These are phyloP conservation scores for Paraplagusia blochii DNA, from an alignment of 2,113 vertebrate genomes.

Conservation along the genomic window DNA sequence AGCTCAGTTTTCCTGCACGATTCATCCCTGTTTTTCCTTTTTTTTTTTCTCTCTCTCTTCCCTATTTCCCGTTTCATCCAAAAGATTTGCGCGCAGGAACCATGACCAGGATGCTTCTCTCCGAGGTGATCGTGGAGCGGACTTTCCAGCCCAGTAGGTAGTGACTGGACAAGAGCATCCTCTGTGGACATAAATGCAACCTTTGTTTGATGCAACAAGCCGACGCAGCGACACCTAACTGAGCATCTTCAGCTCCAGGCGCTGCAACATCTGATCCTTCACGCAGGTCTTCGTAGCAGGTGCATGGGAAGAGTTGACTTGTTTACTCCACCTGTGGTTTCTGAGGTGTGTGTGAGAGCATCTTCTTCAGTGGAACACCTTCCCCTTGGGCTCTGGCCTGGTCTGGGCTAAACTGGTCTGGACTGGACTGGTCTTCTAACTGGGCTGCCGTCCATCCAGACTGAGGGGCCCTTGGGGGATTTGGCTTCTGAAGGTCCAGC, in stretches of 20 bases:
- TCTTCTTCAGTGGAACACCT: conserved; percentile 36
- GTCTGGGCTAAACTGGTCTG: conserved; percentile 22
- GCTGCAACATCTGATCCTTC: conserved; percentile 15
- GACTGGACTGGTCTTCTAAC: conserved; percentile 31
- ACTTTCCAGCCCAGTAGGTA: conserved; percentile 22
- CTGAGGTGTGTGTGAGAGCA: conserved; percentile 15
- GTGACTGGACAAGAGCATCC: conserved; percentile 27
- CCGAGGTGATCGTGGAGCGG: conserved; percentile 9
- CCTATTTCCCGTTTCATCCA: neutral
- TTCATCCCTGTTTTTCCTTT: conserved; percentile 11
- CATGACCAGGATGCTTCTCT: conserved; percentile 30
- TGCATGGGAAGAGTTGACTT: neutral
- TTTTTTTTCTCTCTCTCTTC: neutral
- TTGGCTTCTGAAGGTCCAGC: conserved; percentile 50
- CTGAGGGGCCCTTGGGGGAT: conserved; percentile 56
- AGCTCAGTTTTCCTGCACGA: conserved; percentile 27
- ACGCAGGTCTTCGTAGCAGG: conserved; percentile 1
- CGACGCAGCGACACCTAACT: neutral
- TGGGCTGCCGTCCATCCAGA: conserved; percentile 67
- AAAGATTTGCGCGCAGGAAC: neutral
- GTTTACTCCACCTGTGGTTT: conserved; percentile 18
- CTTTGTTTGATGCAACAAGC: neutral
- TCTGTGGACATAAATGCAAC: conserved; percentile 9
- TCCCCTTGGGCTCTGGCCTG: conserved; percentile 31
- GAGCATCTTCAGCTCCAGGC: conserved; percentile 16